Evolutionary conservation across 2,888 invertebrate genomes (phyloP), one percentile per base, ranked within the genome.

Genomic region (Trachelus tabidus): DNA sequence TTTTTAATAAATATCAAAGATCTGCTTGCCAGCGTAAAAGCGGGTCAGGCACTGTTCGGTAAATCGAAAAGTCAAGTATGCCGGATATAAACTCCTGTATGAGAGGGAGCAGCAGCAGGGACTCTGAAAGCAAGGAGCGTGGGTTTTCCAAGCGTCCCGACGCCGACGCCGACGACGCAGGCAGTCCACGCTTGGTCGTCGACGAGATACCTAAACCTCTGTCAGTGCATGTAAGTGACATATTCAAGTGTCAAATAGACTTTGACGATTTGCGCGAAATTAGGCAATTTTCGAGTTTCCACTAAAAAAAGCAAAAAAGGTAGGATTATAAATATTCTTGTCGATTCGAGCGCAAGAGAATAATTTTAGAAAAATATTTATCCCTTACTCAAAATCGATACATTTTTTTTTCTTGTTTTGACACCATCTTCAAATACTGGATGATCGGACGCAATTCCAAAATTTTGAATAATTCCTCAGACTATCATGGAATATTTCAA

Each of bases 121-220:
- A 9, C 75, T 68, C 40, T 37, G 76, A 35, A 23, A 33, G 34
- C 34, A 35, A 75, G 56, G 77, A 34, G 34, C 23, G 69, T 34
- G 74, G 34, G 68, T n/a, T 37, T 76, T 77, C 40, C 40, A 75
- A 75, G 75, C 78, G 79, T 75, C 77, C 35, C 34, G 79, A 76
- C 79, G 76, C 77, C 77, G 73, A 69, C 74, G 79, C 35, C 76
- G 77, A 30, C 68, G 33, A 69, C 71, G 75, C 75, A 84, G 81
- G 75, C 87, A 86, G 86, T 86, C 84, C 82, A 85, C 85, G 87
- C 83, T 82, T 81, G 85, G 76, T 80, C 85, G 84, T 85, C 84
- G 85, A 80, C 83, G 83, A 81, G 86, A 83, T 82, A 82, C 80
- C 82, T 81, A 79, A 80, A 85, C 81, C 83, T 80, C 82, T 69